A percentile compares a stretch with the other conserved stretches of the same genome.
Evolutionary conservation across 2,797 vertebrate species (phyloP).

Genomic region (Diplodus puntazzo): DNA sequence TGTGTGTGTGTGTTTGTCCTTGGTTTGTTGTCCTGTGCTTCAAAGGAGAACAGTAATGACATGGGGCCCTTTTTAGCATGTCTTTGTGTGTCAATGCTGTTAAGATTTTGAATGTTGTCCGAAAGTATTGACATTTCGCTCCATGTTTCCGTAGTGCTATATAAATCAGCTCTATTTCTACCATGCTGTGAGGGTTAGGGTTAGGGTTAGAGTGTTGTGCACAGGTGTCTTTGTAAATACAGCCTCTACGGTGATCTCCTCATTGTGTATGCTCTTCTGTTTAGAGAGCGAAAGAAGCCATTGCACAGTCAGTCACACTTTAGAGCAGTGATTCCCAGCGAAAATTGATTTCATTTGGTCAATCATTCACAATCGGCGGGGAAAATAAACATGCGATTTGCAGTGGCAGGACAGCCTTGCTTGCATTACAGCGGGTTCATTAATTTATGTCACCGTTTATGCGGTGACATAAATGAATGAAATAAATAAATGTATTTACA

Average conservation of each 20-base stretch:
- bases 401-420: too few species aligned
- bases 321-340: neutral
- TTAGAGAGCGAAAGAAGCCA: neutral
- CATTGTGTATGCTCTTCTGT: slow-evolving; percentile 7
- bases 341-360: too few species aligned
- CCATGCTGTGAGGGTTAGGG: neutral
- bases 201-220: neutral
- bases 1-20: slow-evolving; percentile 3
- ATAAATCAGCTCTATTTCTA: neutral
- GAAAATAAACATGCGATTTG: too few species aligned
- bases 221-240: neutral
- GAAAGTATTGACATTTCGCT: neutral
- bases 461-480: neutral
- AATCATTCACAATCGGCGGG: too few species aligned
- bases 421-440: too few species aligned
- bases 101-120: neutral
- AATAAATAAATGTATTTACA: neutral
- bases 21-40: slow-evolving; percentile 14
- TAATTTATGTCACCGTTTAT: too few species aligned
- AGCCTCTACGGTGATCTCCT: slow-evolving; percentile 10
- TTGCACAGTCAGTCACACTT: neutral
- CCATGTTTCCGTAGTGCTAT: neutral
- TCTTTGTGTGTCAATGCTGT: neutral
- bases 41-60: slow-evolving; percentile 18
- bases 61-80: slow-evolving; percentile 19